phyloP scores from a whole-genome alignment of 2,113 vertebrate species.

The Ivindomyrus marchei region DNA sequence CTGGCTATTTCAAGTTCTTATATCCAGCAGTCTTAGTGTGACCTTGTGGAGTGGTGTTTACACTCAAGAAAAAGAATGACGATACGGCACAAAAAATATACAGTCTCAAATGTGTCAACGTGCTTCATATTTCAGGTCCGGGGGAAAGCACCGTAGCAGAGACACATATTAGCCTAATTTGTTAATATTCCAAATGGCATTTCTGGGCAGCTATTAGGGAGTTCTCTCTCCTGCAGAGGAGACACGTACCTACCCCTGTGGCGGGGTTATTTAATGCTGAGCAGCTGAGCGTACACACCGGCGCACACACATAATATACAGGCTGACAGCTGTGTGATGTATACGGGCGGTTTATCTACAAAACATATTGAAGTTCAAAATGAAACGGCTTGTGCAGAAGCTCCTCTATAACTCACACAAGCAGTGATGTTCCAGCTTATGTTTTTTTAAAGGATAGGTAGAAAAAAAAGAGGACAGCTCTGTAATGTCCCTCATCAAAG shows the following conservation, averaged over 20 bases:
- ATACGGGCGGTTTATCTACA: neutral
- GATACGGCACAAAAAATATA: neutral
- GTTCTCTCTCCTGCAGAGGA: neutral
- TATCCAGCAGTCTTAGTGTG: neutral
- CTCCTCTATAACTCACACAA: neutral
- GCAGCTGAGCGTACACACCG: neutral
- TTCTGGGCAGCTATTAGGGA: neutral
- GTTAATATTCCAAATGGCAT: neutral
- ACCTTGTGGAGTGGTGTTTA: neutral
- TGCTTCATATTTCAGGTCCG: neutral
- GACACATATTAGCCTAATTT: neutral
- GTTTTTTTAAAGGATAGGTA: constrained; percentile 20
- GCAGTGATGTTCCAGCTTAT: neutral
- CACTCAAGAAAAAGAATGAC: neutral
- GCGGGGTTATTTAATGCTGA: neutral
- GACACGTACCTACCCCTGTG: neutral
- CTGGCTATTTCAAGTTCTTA: neutral
- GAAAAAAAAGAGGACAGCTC: constrained; percentile 5
- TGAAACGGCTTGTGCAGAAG: neutral
- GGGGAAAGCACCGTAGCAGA: neutral
- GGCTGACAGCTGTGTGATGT: neutral
- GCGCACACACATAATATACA: neutral
- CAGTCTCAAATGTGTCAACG: neutral
- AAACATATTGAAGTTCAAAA: neutral
- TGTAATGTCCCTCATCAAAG: constrained; percentile 24